phyloP scores from a whole-genome alignment of 2,888 invertebrate genomes.

The Eupeodes luniger region DNA sequence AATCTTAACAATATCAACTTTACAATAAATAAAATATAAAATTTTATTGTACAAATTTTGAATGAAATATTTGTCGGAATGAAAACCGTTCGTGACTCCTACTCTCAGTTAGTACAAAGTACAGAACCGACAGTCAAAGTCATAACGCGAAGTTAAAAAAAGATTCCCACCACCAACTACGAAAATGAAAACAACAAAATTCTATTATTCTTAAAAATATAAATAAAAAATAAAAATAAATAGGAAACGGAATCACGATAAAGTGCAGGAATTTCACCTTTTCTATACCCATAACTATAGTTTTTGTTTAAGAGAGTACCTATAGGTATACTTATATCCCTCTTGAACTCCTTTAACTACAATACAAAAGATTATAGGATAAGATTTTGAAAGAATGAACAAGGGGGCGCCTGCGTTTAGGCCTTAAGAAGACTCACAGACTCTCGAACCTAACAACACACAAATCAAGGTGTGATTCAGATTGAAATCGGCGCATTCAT shows the following conservation, averaged over 20 bases:
- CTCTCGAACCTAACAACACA: conserved; percentile 4
- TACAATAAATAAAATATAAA: not conserved
- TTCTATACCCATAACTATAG: not conserved
- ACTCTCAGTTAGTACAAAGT: not conserved
- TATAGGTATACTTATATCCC: not conserved
- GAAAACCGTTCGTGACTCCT: conserved; percentile 56
- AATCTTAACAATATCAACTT: not conserved
- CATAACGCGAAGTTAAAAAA: not conserved
- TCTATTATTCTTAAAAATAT: conserved; percentile 22
- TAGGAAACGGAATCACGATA: conserved; percentile 42
- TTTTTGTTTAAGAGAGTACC: conserved; percentile 1
- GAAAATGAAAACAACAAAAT: conserved; percentile 8
- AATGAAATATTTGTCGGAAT: conserved; percentile 40
- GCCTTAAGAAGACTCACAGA: not conserved
- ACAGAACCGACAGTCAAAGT: not conserved
- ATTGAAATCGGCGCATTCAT: conserved; percentile 35
- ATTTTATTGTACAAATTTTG: conserved; percentile 28
- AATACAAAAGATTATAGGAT: conserved; percentile 52
- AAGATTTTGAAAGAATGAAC: conserved; percentile 6
- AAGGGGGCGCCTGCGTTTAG: conserved; percentile 24
- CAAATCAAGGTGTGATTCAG: conserved; percentile 65
- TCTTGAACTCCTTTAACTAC: conserved; percentile 36
- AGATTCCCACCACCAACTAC: conserved; percentile 55
- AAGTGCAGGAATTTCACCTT: conserved; percentile 49
- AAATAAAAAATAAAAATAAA: conserved; percentile 3